Evolutionary conservation across 2,797 vertebrate species (phyloP).

Genomic region (Enteromius afrohamiltoni): DNA sequence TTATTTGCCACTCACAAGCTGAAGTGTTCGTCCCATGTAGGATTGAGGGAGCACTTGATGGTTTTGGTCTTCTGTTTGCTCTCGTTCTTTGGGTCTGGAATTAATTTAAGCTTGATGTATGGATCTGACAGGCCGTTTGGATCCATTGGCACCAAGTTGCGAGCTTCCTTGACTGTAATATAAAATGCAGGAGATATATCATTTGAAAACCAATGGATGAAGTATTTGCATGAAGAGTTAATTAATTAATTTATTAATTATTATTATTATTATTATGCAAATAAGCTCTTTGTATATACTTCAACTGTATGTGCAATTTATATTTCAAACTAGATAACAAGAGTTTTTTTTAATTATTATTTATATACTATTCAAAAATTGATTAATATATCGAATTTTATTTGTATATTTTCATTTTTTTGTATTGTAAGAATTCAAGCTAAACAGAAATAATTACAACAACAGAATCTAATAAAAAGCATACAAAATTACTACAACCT

Average conservation of each 20-base stretch:
- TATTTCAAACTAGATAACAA: neutral
- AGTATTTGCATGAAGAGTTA: neutral
- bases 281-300: neutral
- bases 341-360: too few species aligned
- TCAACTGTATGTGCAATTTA: neutral
- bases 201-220: neutral
- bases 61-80: conserved; percentile 99
- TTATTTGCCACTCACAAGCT: conserved; percentile 84
- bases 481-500: neutral
- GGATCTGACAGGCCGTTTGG: conserved; percentile 97
- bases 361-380: neutral
- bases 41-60: conserved; percentile 97
- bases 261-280: too few species aligned
- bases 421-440: neutral
- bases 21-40: conserved; percentile 92
- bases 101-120: conserved; percentile 97
- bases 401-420: neutral
- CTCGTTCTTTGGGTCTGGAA: conserved; percentile 96
- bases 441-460: neutral
- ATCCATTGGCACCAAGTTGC: conserved; percentile 97
- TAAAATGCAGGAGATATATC: conserved; percentile 19
- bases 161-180: conserved; percentile 89
- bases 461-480: neutral
- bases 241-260: too few species aligned
- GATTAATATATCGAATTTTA: neutral